These are phyloP conservation scores for Hepsetus odoe DNA, from an alignment of 2,113 vertebrate genomes.

Conservation along the genomic window DNA sequence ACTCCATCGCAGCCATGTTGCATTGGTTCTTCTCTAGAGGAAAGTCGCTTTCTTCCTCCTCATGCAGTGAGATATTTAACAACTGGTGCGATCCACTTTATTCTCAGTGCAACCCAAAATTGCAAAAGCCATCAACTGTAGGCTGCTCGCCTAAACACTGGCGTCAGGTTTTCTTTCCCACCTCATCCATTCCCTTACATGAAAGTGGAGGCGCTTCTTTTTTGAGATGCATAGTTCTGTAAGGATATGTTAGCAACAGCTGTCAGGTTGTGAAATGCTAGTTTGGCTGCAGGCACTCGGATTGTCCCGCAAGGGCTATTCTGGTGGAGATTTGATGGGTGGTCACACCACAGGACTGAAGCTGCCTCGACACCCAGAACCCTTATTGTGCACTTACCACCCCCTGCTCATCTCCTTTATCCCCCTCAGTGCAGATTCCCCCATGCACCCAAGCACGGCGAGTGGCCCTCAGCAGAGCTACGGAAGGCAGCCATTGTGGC, in stretches of 20 bases:
- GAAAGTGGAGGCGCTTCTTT: constrained; percentile 55
- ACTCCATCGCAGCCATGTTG: constrained; percentile 17
- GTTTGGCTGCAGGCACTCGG: constrained; percentile 63
- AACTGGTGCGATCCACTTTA: background rate
- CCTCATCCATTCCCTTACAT: constrained; percentile 63
- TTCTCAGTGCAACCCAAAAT: background rate
- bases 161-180: constrained; percentile 70
- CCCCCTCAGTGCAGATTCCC: constrained; percentile 75
- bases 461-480: constrained; percentile 62
- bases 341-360: constrained; percentile 71
- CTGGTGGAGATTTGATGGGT: constrained; percentile 72
- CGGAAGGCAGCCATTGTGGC: constrained; percentile 73
- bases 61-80: constrained; percentile 6
- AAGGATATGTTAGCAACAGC: constrained; percentile 69
- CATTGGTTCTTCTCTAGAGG: background rate
- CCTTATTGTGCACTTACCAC: constrained; percentile 68
- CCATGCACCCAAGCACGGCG: constrained; percentile 75
- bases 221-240: constrained; percentile 64
- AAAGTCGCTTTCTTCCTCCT: background rate
- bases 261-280: constrained; percentile 65
- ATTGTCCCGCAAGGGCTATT: constrained; percentile 25
- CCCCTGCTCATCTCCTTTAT: constrained; percentile 73
- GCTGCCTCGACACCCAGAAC: constrained; percentile 69
- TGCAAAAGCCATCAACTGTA: background rate
- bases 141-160: constrained; percentile 52